A percentile compares a stretch with the other conserved stretches of the same genome.
Evolutionary conservation across 2,888 invertebrate species (phyloP).

Genomic region (Epistrophe grossulariae): DNA sequence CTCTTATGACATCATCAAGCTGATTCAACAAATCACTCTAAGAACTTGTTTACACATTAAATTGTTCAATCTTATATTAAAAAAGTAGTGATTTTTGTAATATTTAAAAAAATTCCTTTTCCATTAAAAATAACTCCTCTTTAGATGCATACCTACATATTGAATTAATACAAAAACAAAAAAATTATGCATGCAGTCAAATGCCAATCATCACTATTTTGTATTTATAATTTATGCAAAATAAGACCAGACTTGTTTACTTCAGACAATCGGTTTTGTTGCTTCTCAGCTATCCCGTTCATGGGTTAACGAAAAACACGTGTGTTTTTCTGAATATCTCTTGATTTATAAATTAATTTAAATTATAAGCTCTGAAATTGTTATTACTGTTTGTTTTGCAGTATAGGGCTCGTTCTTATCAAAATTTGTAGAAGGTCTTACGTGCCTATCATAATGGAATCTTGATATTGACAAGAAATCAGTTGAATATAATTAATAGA

Average conservation of each 20-base stretch:
- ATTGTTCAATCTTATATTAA: background rate
- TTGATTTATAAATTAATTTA: background rate
- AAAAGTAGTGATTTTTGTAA: background rate
- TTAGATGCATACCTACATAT: background rate
- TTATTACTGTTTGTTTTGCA: background rate
- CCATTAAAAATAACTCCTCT: background rate
- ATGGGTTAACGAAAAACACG: background rate
- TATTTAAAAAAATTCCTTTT: background rate
- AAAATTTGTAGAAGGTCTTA: background rate
- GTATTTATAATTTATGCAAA: constrained; percentile 20
- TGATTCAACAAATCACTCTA: background rate
- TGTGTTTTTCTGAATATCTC: background rate
- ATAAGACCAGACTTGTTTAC: constrained; percentile 5
- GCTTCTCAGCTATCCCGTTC: background rate
- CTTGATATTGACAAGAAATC: constrained; percentile 4
- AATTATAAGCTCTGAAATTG: constrained; percentile 1
- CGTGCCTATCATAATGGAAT: background rate
- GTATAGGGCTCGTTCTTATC: background rate
- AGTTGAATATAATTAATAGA: background rate
- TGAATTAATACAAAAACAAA: background rate
- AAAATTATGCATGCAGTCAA: background rate
- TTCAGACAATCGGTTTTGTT: background rate
- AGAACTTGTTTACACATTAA: no score
- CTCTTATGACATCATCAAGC: constrained; percentile 9
- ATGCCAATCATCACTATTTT: background rate